Percentiles rank a stretch among this genome's conserved stretches.
Conservation (phyloP, 2,797 vertebrate genomes). For the Poeciliopsis turneri region DNA sequence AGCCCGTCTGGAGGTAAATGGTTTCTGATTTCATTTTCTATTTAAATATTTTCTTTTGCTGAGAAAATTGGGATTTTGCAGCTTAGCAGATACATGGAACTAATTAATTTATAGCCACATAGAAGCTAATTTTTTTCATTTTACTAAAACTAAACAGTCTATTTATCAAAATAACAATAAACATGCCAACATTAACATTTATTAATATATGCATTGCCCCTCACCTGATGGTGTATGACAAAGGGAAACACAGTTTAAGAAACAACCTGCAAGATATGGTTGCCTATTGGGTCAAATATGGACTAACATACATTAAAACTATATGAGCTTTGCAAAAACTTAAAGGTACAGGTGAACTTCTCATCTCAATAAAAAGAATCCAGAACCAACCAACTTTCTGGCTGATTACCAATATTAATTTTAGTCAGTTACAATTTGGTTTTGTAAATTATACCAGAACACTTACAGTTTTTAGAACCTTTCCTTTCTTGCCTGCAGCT, state of each 20-base stretch:
- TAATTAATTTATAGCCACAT: not conserved
- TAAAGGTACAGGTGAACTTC: not conserved
- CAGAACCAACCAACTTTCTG: not conserved
- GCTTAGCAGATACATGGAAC: not conserved
- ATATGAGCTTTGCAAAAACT: not conserved
- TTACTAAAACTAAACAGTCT: not conserved
- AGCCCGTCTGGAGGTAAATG: constrained; percentile 90
- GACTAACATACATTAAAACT: not conserved
- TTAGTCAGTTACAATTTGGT: not conserved
- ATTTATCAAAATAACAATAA: not conserved
- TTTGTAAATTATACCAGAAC: not conserved
- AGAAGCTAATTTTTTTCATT: not conserved
- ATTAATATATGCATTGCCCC: not conserved
- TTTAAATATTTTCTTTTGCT: not conserved
- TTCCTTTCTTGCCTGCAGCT: not conserved
- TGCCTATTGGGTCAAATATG: not conserved
- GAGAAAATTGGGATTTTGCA: not conserved
- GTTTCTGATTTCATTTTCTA: not conserved
- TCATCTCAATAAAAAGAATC: not conserved
- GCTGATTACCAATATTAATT: not conserved
- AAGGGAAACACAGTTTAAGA: not conserved
- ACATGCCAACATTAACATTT: not conserved
- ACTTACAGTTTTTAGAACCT: not conserved
- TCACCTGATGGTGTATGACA: not conserved
- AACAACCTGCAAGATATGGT: not conserved